Evolutionary conservation across 2,113 vertebrate genomes (phyloP).

Genomic region (Dasypus novemcinctus): DNA sequence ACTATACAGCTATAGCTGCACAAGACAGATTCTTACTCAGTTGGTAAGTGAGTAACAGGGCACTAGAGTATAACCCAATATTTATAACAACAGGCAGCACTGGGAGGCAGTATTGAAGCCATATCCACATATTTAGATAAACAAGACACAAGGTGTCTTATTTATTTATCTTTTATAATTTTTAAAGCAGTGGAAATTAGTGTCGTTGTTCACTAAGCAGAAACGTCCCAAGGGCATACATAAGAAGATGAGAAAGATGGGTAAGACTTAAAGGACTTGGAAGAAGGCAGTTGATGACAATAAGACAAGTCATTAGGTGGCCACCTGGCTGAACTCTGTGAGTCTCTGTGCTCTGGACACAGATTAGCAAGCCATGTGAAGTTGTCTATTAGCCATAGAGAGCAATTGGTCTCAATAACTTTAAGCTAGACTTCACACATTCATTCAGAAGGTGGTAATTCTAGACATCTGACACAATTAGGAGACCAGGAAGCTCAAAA

Average conservation of each 20-base stretch:
- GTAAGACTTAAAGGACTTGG: background rate
- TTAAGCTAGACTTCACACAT: background rate
- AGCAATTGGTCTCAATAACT: background rate
- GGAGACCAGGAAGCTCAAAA: constrained; percentile 64
- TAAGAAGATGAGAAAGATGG: background rate
- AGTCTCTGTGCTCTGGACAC: background rate
- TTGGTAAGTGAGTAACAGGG: background rate
- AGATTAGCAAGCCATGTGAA: background rate
- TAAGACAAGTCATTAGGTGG: background rate
- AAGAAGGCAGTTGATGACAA: background rate
- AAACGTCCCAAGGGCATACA: constrained; percentile 16
- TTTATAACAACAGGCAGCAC: background rate
- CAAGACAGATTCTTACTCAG: background rate
- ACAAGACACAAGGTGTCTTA: background rate
- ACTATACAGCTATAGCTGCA: background rate
- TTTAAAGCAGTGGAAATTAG: constrained; percentile 4
- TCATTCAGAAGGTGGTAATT: constrained; percentile 59
- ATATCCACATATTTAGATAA: background rate
- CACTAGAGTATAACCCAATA: background rate
- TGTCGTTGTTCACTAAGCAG: background rate
- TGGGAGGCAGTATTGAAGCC: background rate
- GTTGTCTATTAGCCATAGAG: constrained; percentile 15
- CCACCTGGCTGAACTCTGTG: background rate
- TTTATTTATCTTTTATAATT: constrained; percentile 32
- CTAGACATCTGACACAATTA: constrained; percentile 41